Evolutionary conservation across 2,888 invertebrate species (phyloP).

Genomic region (Eupeodes luniger): DNA sequence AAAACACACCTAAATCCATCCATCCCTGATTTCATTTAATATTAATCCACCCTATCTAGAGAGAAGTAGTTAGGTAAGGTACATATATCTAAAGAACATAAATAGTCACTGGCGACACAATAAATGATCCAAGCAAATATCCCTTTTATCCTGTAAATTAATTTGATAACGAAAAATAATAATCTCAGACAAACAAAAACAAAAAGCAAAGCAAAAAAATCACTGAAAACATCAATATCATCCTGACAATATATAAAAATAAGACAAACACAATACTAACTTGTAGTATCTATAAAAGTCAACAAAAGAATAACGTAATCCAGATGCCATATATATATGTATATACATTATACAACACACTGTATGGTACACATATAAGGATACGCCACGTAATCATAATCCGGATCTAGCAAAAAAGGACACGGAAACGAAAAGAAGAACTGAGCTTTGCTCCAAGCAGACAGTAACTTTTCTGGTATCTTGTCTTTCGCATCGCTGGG

Average conservation of each 20-base stretch:
- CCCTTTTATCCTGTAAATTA: constrained; percentile 68
- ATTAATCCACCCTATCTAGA: constrained; percentile 56
- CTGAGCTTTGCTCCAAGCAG: constrained; percentile 33
- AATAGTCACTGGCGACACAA: constrained; percentile 54
- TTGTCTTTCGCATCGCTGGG: constrained; percentile 68
- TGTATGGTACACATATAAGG: constrained; percentile 19
- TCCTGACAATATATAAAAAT: constrained; percentile 55
- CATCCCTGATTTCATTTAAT: constrained; percentile 47
- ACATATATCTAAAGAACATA: constrained; percentile 1
- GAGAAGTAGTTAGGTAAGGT: too few species aligned
- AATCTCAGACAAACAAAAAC: constrained; percentile 30
- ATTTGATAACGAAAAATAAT: constrained; percentile 64
- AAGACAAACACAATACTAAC: constrained; percentile 24
- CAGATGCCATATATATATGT: constrained; percentile 28
- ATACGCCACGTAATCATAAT: constrained; percentile 50
- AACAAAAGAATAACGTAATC: constrained; percentile 27
- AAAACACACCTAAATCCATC: constrained; percentile 53
- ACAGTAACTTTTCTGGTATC: constrained; percentile 64
- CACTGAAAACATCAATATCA: constrained; percentile 60
- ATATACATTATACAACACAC: too few species aligned
- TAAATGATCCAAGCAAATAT: constrained; percentile 65
- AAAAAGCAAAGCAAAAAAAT: constrained; percentile 22
- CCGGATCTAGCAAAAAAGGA: constrained; percentile 41
- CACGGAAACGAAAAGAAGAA: constrained; percentile 38
- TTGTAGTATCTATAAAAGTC: constrained; percentile 17